phyloP scores from a whole-genome alignment of 2,113 vertebrate genomes.

The western clawed frog (Xenopus tropicalis) region DNA sequence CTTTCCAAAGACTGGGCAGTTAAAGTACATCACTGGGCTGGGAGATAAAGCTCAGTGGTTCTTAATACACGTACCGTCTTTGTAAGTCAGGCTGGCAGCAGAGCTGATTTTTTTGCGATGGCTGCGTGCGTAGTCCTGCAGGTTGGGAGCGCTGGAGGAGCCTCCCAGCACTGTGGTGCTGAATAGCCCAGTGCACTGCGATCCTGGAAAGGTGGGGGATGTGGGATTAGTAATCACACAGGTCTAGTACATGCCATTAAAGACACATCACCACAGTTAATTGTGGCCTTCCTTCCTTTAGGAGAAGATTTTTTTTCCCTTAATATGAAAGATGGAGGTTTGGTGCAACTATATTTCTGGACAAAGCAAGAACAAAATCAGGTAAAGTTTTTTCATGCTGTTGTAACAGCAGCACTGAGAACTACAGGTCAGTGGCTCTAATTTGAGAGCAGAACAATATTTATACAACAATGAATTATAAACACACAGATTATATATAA shows the following conservation, averaged over 20 bases:
- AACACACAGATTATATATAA: too few relatives aligned
- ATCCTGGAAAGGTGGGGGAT: constrained; percentile 82
- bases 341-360: neutral
- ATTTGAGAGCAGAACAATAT: too few relatives aligned
- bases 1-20: constrained; percentile 26
- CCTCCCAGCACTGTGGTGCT: constrained; percentile 98
- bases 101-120: constrained; percentile 96
- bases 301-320: neutral
- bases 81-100: constrained; percentile 90
- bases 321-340: neutral
- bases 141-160: constrained; percentile 98
- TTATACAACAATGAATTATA: too few relatives aligned
- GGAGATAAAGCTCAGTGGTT: constrained; percentile 29
- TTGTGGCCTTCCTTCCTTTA: constrained; percentile 5
- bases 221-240: constrained; percentile 74
- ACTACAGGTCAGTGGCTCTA: too few relatives aligned
- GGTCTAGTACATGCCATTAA: constrained; percentile 67
- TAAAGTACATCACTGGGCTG: constrained; percentile 8
- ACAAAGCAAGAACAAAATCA: neutral
- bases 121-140: constrained; percentile 98
- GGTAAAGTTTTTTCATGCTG: too few relatives aligned
- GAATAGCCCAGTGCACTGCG: constrained; percentile 97
- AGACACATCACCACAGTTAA: constrained; percentile 56
- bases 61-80: constrained; percentile 88
- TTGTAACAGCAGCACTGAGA: too few relatives aligned